Evolutionary conservation across 2,797 vertebrate species (phyloP), one percentile per base, ranked within the genome.

Genomic region (Ctenopoma multispine): DNA sequence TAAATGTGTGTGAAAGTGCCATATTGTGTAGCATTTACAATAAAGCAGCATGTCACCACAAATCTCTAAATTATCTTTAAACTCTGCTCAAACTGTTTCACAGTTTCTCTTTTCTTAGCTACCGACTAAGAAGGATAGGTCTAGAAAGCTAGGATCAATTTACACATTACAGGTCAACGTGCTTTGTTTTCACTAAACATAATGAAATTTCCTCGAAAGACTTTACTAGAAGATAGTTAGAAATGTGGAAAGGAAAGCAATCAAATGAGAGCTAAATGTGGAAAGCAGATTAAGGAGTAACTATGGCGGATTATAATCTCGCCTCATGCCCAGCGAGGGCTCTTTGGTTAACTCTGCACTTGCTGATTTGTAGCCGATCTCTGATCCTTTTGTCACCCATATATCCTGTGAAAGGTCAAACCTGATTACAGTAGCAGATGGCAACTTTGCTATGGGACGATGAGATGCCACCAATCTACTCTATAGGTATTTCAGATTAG

Each of bases 371-470:
- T 17, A 50, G 36, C 65, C 74, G 82, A 92, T 83, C 87, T 83
- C 54, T 88, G 80, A 82, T 77, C 77, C 44, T 38, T 34, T 66
- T 78, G 66, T 62, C 78, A 89, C 80, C 81, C 78, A 24, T 24
- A 80, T 69, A 87, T 92, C 89, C 89, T 90, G 77, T 24, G 71
- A 76, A 65, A 63, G 71, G 87, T n/a, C n/a, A 86, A 92, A 91
- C 84, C 89, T 79, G 89, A 93, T 86, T 83, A 70, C 49, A 79
- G 75, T 1, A 73, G 68, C 87, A 89, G 77, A 88, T 78, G 87
- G 83, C 65, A 60, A 51, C 48, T 65, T 61, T 17, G 18, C 69
- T 59, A 21, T 68, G 70, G 56, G 81, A 79, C 72, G 78, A 81
- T 63, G 50, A 81, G 79, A 87, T 82, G 79, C 78, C 79, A 63